A percentile compares a stretch with the other conserved stretches of the same genome.
phyloP scores from a whole-genome alignment of 2,888 invertebrate species.

The Carpatolechia fugitivella region DNA sequence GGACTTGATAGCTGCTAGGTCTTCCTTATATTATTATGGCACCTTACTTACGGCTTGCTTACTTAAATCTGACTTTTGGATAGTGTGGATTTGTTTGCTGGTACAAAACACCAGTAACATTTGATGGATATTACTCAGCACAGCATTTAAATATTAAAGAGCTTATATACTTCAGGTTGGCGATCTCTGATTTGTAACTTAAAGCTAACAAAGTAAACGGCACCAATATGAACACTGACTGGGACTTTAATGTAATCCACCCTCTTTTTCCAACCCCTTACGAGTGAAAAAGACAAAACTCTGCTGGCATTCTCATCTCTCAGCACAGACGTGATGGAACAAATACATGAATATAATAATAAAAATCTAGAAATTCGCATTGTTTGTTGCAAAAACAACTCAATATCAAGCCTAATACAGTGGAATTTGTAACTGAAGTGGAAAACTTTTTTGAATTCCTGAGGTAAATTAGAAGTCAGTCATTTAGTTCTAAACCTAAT shows the following conservation, averaged over 20 bases:
- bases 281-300: slow-evolving; percentile 58
- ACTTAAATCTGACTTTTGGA: too few species aligned
- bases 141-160: too few species aligned
- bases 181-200: background rate
- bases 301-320: slow-evolving; percentile 74
- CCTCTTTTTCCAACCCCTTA: slow-evolving; percentile 54
- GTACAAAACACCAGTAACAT: too few species aligned
- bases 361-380: slow-evolving; percentile 60
- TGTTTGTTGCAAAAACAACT: slow-evolving; percentile 49
- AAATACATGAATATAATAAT: slow-evolving; percentile 76
- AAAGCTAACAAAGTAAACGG: slow-evolving; percentile 56
- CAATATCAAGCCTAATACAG: slow-evolving; percentile 49
- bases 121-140: too few species aligned
- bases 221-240: slow-evolving; percentile 56
- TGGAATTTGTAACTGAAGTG: slow-evolving; percentile 53
- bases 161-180: too few species aligned
- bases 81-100: too few species aligned
- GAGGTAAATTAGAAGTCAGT: slow-evolving; percentile 52
- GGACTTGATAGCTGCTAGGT: too few species aligned
- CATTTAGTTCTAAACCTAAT: slow-evolving; percentile 46
- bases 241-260: slow-evolving; percentile 64
- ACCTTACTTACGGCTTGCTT: too few species aligned
- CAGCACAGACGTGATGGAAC: slow-evolving; percentile 71
- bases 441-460: slow-evolving; percentile 70
- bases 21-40: too few species aligned